A percentile compares a stretch with the other conserved stretches of the same genome.
phyloP scores from a whole-genome alignment of 23 tunicate genomes.

The Ciona savignyi region DNA sequence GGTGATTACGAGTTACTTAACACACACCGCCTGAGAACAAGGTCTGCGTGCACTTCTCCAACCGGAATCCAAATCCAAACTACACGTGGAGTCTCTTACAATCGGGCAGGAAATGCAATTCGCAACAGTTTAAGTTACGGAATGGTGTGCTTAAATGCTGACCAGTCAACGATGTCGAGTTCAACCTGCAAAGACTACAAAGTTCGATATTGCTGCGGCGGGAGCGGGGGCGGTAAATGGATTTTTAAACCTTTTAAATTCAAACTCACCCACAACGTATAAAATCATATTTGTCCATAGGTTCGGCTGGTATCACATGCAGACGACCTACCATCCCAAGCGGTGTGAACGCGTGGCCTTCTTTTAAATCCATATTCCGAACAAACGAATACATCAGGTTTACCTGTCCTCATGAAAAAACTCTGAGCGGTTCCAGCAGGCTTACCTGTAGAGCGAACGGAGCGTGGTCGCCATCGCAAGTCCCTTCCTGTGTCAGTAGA shows the following conservation, averaged over 20 bases:
- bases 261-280: neutral
- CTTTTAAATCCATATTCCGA: neutral
- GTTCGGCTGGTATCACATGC: neutral
- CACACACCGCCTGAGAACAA: slow-evolving; percentile 2
- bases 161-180: slow-evolving; percentile 19
- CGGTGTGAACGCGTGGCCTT: neutral
- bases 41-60: slow-evolving; percentile 28
- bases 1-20: slow-evolving; percentile 27
- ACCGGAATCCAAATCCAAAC: slow-evolving; percentile 24
- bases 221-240: neutral
- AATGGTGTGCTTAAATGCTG: slow-evolving; percentile 12
- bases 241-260: no score
- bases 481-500: neutral
- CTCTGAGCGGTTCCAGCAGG: neutral
- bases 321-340: neutral
- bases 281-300: no score
- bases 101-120: neutral
- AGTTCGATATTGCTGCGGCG: slow-evolving; percentile 78
- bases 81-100: neutral
- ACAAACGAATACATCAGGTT: neutral
- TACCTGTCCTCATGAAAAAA: neutral
- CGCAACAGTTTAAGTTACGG: slow-evolving; percentile 35
- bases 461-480: neutral
- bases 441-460: neutral
- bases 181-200: slow-evolving; percentile 46